Percentiles rank a stretch among this genome's conserved stretches.
phyloP scores from a whole-genome alignment of 2,113 vertebrate species.

The Vidua chalybeata region DNA sequence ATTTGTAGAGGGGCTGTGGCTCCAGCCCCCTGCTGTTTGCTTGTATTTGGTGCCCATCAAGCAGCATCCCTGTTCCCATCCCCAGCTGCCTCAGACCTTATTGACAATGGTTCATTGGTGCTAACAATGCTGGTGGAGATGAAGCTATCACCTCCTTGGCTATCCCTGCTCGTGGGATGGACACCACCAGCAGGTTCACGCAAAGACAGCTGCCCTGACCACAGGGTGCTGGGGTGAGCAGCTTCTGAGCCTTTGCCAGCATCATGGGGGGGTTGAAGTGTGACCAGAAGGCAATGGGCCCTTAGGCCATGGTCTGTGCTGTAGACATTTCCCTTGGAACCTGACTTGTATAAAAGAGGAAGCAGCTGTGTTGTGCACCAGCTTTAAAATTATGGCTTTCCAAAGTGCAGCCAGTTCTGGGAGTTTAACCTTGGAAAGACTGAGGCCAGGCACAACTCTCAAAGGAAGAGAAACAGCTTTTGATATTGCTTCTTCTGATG shows the following conservation, averaged over 20 bases:
- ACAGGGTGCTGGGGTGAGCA: neutral
- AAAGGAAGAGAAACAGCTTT: neutral
- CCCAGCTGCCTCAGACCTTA: neutral
- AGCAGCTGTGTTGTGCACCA: neutral
- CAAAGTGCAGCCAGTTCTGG: neutral
- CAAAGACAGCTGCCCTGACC: neutral
- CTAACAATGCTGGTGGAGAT: neutral
- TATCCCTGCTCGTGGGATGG: neutral
- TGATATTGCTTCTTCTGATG: neutral
- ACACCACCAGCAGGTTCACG: neutral
- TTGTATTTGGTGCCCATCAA: rapidly evolving
- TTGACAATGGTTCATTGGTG: neutral
- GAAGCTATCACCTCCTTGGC: neutral
- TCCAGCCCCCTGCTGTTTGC: neutral
- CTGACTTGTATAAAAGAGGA: neutral
- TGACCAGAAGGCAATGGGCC: neutral
- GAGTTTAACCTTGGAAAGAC: neutral
- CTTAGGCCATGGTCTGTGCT: neutral
- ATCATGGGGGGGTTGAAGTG: neutral
- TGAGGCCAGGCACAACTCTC: neutral
- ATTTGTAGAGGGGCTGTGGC: neutral
- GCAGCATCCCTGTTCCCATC: neutral
- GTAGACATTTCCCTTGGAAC: neutral
- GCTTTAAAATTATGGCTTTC: neutral
- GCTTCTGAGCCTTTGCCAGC: neutral